phyloP scores from a whole-genome alignment of 2,113 vertebrate genomes.

The Etheostoma cragini region DNA sequence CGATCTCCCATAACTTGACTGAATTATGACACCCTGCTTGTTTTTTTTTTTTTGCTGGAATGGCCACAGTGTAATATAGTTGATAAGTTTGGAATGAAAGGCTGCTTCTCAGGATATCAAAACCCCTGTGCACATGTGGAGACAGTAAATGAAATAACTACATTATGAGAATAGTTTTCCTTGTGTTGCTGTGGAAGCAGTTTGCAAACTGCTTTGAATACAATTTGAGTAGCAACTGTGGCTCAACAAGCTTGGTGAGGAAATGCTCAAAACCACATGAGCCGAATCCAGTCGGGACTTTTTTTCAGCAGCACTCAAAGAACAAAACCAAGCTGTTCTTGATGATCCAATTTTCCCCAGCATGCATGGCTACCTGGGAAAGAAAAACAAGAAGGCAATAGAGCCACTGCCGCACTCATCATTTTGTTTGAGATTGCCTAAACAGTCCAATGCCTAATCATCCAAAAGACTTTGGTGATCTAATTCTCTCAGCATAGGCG shows the following conservation, averaged over 20 bases:
- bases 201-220: constrained; percentile 5
- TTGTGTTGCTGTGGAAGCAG: background rate
- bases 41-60: background rate
- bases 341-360: background rate
- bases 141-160: background rate
- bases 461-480: too few relatives aligned
- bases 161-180: background rate
- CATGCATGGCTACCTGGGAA: background rate
- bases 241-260: background rate
- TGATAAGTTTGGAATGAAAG: background rate
- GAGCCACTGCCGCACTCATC: background rate
- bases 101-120: background rate
- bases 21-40: background rate
- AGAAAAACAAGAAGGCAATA: background rate
- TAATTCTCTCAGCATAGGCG: too few relatives aligned
- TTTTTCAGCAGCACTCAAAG: background rate
- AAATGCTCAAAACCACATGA: too few relatives aligned
- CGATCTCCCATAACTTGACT: constrained; percentile 45
- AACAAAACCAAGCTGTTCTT: background rate
- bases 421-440: background rate
- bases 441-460: background rate
- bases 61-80: too few relatives aligned
- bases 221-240: background rate
- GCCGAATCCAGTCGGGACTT: background rate
- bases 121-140: background rate